Base-by-base conservation (phyloP, 2,888 invertebrate genomes). In the Sesia apiformis region DNA sequence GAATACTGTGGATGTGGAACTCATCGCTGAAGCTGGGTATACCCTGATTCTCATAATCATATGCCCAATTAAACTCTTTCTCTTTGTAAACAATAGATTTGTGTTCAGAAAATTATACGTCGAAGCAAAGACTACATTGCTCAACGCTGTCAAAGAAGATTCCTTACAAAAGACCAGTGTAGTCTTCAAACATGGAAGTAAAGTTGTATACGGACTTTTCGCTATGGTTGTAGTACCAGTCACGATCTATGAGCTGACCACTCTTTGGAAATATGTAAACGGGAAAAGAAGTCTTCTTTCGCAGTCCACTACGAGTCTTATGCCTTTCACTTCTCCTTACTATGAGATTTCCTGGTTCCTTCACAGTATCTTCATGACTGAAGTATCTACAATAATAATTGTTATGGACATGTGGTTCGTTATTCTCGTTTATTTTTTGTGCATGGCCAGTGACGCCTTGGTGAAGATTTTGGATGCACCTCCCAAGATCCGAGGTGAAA, bases 251-350 rank as follows among this genome's bases (percentile, higher is more conserved):
- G 60, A 80, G 3, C 4, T 70, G 0, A 60, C 63, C 0, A 73
- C 72, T 2, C n/a, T 81, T 0, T 82, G 76, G 73, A 67, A 65
- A 56, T 80, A 78, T 56, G 6, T 70, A 0, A 61, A 62, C 4
- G 83, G 80, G 0, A 64, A 63, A 0, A 70, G 70, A 51, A 70
- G 70, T 3, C 68, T 76, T 3, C 52, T 85, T 3, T 84, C 83
- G 0, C 67, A 67, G 49, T 72, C 81, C 0, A 84, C 84, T 0
- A 61, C 69, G 0, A 78, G 66, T 4, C 62, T 86, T 0, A 71
- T 84, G 76, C 79, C 85, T 0, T 77, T 82, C 77, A 66, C 67
- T 0, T 61, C 71, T 3, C 84, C 86, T 0, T 83, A 70, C 52
- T 77, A 74, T 41, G 84, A 85, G 62, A 53, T 84, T 0, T 73